Base-by-base conservation (phyloP, 2,888 invertebrate species). In the Campaea margaritaria region DNA sequence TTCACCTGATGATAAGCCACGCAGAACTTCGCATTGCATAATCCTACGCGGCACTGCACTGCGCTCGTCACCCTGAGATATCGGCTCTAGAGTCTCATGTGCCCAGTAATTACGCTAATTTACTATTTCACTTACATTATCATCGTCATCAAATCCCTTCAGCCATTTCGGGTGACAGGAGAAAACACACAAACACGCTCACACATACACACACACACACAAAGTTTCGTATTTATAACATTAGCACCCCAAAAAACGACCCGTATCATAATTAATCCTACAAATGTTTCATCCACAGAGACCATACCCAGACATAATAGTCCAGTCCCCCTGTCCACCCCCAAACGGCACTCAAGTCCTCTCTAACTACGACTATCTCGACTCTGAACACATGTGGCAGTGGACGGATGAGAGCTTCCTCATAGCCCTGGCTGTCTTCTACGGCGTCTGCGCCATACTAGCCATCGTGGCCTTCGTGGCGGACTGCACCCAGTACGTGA, bases 241-340 rank as follows among this genome's bases (percentile, higher is more conserved):
- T 21, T 2, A 21, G 2, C 21, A 5, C 5, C 5, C 5, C 21
- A 5, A 21, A 36, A 3, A 36, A n/a, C n/a, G 12, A 36, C n/a
- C 3, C 4, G 1, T 5, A n/a, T n/a, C 12, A 36, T n/a, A 2
- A 36, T 36, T 0, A 21, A 38, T 8, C 12, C 16, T 54, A 27
- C 54, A 11, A 58, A 31, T 45, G 76, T 81, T 66, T 61, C 21
- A 1, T 4, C 70, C 68, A 43, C 94, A 98, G 94, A 95, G 97
- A 64, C 96, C 97, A 74, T 95, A 96, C 75, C 96, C 96, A 85
- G 97, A 97, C 78, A 97, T 97, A 66, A 97, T 98, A 76, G 96
- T 97, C 28, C 96, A 97, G 80, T 94, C 96, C 41, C 94, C 96
- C 13, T 97, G 97, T 78, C 96, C 96, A 4, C 94, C 95, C 3